Conservation (phyloP, 1,140 invertebrate genomes). For the Megalonaias nervosa region DNA sequence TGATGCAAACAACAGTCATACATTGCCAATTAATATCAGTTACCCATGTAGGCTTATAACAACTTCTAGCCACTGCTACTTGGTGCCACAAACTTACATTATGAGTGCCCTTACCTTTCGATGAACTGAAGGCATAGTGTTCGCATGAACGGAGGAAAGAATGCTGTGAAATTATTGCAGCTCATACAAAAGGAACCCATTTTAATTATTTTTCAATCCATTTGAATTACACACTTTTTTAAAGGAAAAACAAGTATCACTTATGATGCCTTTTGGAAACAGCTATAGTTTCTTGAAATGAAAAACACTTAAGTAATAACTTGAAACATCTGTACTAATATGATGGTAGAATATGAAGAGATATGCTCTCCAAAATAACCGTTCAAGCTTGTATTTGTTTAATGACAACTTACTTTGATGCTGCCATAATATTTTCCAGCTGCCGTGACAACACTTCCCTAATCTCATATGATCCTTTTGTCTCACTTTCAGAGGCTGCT, state of each 20-base stretch:
- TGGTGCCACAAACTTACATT: no score
- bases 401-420: constrained; percentile 38
- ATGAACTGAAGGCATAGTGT: no score
- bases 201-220: not conserved
- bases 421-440: constrained; percentile 54
- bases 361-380: not conserved
- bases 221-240: not conserved
- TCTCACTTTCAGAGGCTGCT: constrained; percentile 6
- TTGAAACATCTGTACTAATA: no score
- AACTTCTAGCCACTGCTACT: no score
- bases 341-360: not conserved
- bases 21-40: no score
- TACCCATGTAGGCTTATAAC: no score
- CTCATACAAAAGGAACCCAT: no score
- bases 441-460: constrained; percentile 54
- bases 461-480: constrained; percentile 48
- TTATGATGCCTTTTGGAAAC: no score
- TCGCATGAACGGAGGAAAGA: no score
- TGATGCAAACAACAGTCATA: no score
- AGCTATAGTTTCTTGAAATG: not conserved
- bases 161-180: no score
- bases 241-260: not conserved
- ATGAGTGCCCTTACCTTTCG: no score
- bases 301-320: not conserved
- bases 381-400: not conserved